These are phyloP conservation scores for Prunella himalayana DNA, from an alignment of 2,113 vertebrate species.

Conservation along the genomic window DNA sequence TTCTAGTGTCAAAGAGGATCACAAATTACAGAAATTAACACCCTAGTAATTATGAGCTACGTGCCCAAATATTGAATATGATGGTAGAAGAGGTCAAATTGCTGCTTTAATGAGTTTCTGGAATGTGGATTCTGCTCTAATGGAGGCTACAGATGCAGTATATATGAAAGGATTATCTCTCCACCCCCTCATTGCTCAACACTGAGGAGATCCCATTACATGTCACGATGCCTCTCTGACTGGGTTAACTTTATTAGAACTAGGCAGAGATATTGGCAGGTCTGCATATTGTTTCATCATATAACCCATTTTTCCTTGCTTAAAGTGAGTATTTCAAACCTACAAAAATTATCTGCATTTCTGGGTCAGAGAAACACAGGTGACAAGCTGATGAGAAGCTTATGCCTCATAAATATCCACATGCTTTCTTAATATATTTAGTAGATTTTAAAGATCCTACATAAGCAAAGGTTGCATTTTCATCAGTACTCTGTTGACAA, in stretches of 20 bases:
- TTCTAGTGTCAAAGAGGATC: neutral
- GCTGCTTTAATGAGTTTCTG: neutral
- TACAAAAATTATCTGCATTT: neutral
- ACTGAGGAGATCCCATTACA: neutral
- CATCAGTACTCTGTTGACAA: neutral
- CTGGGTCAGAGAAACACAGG: neutral
- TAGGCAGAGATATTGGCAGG: neutral
- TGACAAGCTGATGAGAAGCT: neutral
- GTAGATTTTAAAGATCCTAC: neutral
- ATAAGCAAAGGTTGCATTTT: neutral
- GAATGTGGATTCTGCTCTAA: neutral
- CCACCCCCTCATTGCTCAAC: neutral
- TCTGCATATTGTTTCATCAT: neutral
- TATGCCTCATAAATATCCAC: neutral
- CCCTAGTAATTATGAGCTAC: accelerated
- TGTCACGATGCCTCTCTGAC: neutral
- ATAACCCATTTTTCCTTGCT: neutral
- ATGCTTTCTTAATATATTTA: neutral
- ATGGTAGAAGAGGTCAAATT: neutral
- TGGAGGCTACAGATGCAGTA: neutral
- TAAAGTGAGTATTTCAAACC: neutral
- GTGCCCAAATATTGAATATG: neutral
- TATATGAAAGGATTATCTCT: accelerated
- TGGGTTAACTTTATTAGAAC: neutral
- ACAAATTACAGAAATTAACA: neutral